These are phyloP conservation scores for Ammodytes marinus DNA, from an alignment of 2,113 vertebrate species.

Conservation along the genomic window DNA sequence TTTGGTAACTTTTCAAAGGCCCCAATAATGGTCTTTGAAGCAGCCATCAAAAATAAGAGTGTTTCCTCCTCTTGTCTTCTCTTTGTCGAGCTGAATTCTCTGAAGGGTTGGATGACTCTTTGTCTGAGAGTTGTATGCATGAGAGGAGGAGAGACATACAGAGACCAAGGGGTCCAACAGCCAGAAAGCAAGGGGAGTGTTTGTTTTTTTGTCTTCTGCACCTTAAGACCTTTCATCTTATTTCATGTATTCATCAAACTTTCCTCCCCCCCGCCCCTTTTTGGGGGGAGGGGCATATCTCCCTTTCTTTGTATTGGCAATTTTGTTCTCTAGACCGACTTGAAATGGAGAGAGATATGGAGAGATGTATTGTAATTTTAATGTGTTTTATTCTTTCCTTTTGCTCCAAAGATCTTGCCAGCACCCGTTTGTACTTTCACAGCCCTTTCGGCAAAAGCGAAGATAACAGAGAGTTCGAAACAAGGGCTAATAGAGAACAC, in stretches of 20 bases:
- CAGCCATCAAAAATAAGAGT: slow-evolving; percentile 76
- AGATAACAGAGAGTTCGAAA: neutral
- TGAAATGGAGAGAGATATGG: neutral
- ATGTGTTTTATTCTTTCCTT: neutral
- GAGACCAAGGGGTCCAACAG: slow-evolving; percentile 37
- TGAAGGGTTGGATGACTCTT: slow-evolving; percentile 58
- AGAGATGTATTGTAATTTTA: slow-evolving; percentile 4
- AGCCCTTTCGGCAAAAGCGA: neutral
- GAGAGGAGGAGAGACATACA: slow-evolving; percentile 54
- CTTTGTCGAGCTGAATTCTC: slow-evolving; percentile 55
- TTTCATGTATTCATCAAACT: neutral
- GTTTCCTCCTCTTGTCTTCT: slow-evolving; percentile 46
- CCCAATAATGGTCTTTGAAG: slow-evolving; percentile 78
- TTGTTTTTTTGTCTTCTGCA: slow-evolving; percentile 15
- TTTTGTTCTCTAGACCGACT: slow-evolving; percentile 3
- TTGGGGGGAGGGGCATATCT: neutral
- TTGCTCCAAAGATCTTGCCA: neutral
- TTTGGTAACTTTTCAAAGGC: slow-evolving; percentile 79
- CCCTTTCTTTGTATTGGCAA: too few species aligned
- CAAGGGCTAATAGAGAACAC: neutral
- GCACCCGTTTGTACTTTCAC: neutral
- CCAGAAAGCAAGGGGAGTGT: slow-evolving; percentile 24
- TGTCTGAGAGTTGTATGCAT: slow-evolving; percentile 50
- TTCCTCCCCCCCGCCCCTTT: neutral
- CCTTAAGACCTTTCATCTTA: slow-evolving; percentile 27